These are phyloP conservation scores for Orchesella cincta DNA, from an alignment of 1,140 invertebrate species.

Conservation along the genomic window DNA sequence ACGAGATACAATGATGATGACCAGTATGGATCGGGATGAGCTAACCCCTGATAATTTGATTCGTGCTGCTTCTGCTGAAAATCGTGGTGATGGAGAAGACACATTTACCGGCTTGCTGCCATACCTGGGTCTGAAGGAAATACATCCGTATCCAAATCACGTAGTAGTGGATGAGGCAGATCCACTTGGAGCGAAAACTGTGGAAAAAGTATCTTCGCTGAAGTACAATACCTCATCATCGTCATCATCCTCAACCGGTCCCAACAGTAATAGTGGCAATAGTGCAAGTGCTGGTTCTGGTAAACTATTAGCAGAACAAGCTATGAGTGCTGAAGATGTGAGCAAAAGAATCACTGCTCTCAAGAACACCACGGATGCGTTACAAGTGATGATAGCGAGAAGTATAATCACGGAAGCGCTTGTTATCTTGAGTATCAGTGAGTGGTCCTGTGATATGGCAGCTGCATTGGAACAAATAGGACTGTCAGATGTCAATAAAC, in stretches of 20 bases:
- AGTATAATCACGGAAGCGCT: constrained; percentile 62
- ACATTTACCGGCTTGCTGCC: constrained; percentile 42
- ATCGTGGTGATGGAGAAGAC: neutral
- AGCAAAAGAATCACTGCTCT: constrained; percentile 61
- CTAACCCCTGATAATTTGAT: constrained; percentile 11
- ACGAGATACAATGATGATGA: neutral
- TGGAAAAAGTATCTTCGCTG: constrained; percentile 52
- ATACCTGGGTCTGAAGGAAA: constrained; percentile 56
- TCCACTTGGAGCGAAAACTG: constrained; percentile 60
- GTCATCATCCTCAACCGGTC: neutral
- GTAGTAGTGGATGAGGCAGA: constrained; percentile 60
- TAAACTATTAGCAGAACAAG: constrained; percentile 61
- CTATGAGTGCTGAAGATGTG: constrained; percentile 56
- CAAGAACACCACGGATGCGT: constrained; percentile 59
- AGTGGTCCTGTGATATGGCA: constrained; percentile 59
- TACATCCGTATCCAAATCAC: constrained; percentile 57
- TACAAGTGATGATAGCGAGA: constrained; percentile 62
- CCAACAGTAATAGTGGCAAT: constrained; percentile 8
- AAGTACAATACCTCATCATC: constrained; percentile 22
- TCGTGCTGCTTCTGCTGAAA: neutral
- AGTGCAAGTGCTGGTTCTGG: neutral
- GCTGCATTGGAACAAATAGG: constrained; percentile 63
- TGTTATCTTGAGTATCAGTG: constrained; percentile 61
- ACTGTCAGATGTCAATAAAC: constrained; percentile 63
- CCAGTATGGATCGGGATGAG: neutral